These are phyloP conservation scores for Grantiella picta DNA, from an alignment of 2,113 vertebrate species.

Conservation along the genomic window DNA sequence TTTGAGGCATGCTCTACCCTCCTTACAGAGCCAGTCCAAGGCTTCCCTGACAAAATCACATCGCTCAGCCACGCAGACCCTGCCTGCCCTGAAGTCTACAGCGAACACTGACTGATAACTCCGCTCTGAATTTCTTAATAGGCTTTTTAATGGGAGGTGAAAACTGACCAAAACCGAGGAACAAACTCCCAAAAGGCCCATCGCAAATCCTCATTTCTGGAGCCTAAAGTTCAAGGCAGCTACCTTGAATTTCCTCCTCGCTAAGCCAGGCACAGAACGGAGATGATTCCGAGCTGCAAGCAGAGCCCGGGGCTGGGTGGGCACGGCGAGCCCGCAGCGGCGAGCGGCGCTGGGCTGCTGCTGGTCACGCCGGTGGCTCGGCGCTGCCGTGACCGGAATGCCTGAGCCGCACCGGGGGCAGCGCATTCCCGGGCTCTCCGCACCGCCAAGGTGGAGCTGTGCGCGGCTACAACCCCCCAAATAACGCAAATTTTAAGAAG, in stretches of 20 bases:
- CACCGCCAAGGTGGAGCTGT: neutral
- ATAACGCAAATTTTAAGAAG: neutral
- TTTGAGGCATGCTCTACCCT: neutral
- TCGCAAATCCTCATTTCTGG: neutral
- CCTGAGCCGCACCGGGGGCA: neutral
- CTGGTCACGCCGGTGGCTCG: neutral
- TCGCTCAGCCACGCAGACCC: rapidly evolving
- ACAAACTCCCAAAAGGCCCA: neutral
- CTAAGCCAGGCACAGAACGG: rapidly evolving
- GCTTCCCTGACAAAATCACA: neutral
- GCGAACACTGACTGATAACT: rapidly evolving
- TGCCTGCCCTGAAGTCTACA: neutral
- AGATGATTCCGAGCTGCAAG: rapidly evolving
- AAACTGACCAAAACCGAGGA: neutral
- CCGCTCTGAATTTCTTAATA: neutral
- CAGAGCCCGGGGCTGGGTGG: neutral
- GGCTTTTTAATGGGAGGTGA: neutral
- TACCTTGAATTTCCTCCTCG: rapidly evolving
- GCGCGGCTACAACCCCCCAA: rapidly evolving
- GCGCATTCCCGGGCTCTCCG: neutral
- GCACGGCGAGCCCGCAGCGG: neutral
- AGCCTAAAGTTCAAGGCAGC: neutral
- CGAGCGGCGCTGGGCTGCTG: neutral
- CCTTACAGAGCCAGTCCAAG: neutral
- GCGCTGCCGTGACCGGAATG: neutral